Conservation (phyloP, 2,888 invertebrate species). For the Euzophera pinguis region DNA sequence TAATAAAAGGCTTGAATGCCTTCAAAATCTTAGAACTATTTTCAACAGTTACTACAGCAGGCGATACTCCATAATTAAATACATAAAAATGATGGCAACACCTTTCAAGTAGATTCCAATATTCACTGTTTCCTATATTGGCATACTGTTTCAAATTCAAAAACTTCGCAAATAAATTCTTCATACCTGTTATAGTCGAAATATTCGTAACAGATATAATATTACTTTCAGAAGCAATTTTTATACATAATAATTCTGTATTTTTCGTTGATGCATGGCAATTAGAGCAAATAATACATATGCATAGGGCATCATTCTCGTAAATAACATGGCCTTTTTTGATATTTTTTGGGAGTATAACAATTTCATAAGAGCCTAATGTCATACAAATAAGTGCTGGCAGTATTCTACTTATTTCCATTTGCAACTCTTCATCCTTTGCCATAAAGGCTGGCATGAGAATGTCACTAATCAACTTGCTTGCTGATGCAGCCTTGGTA, state of each 20-base stretch:
- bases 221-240: constrained; percentile 33
- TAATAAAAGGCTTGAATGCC: constrained; percentile 47
- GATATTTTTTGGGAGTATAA: constrained; percentile 28
- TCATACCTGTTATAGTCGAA: constrained; percentile 41
- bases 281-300: constrained; percentile 51
- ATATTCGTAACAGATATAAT: constrained; percentile 32
- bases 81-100: constrained; percentile 63
- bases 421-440: constrained; percentile 49
- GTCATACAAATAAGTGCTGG: constrained; percentile 58
- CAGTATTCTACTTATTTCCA: constrained; percentile 39
- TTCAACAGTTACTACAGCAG: constrained; percentile 46
- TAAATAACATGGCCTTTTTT: constrained; percentile 45
- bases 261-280: constrained; percentile 42
- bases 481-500: constrained; percentile 51
- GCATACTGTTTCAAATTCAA: constrained; percentile 53
- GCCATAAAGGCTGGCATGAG: constrained; percentile 61
- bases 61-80: constrained; percentile 46
- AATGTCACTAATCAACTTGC: constrained; percentile 63
- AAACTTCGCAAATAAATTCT: constrained; percentile 56
- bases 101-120: constrained; percentile 48
- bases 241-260: constrained; percentile 15
- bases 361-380: constrained; percentile 42
- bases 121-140: constrained; percentile 41
- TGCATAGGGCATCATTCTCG: constrained; percentile 32
- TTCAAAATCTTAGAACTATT: constrained; percentile 47